phyloP scores from a whole-genome alignment of 1,140 invertebrate species.

The Coenobita brevimanus region DNA sequence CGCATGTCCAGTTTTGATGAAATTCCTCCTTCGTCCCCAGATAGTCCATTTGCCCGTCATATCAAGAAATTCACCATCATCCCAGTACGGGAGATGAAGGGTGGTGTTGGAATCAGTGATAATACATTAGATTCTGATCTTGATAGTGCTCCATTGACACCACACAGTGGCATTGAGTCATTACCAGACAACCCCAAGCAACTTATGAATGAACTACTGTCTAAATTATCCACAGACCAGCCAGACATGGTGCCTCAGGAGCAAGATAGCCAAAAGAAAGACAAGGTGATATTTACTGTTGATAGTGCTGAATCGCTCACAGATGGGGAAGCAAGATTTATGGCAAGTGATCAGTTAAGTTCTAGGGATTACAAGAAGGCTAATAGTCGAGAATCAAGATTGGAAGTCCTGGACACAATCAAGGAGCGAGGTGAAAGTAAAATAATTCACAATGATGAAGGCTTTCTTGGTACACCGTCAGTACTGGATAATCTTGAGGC shows the following conservation, averaged over 20 bases:
- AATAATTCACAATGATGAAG: constrained; percentile 3
- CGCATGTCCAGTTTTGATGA: constrained; percentile 65
- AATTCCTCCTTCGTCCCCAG: constrained; percentile 64
- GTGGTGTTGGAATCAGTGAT: background rate
- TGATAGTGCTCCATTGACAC: too few relatives aligned
- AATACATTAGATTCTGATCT: background rate
- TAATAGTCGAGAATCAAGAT: background rate
- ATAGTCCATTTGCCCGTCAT: constrained; percentile 57
- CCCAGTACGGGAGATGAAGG: constrained; percentile 55
- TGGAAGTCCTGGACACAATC: constrained; percentile 25
- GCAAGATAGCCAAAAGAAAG: background rate
- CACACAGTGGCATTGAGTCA: too few relatives aligned
- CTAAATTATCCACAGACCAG: background rate
- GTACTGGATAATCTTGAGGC: background rate
- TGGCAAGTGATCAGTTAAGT: background rate
- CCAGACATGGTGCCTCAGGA: background rate
- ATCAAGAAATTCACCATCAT: constrained; percentile 63
- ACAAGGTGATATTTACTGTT: constrained; percentile 5
- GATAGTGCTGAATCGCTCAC: constrained; percentile 31
- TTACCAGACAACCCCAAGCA: background rate
- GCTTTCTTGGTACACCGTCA: background rate
- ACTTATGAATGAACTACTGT: background rate
- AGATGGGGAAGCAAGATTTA: background rate
- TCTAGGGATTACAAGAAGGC: background rate
- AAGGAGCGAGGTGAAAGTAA: constrained; percentile 41